Base-by-base conservation (phyloP, 2,888 invertebrate genomes). In the Muschampia plurimacula region DNA sequence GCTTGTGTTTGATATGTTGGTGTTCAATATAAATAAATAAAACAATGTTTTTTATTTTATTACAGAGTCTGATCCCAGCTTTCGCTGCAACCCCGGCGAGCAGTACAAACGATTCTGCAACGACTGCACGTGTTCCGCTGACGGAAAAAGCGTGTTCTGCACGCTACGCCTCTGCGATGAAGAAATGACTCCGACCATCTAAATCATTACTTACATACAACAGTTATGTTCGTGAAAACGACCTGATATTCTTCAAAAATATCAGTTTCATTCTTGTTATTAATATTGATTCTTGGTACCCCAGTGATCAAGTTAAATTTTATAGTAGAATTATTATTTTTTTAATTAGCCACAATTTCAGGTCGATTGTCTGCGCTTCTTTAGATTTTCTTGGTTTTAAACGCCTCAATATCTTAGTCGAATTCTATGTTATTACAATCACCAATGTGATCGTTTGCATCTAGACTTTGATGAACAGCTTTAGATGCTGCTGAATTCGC, bases 71-170 rank as follows among this genome's bases (percentile, higher is more conserved):
- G 90, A 89, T 72, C 84, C 86, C 13, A 88, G 87, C 44, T 95
- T 94, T 84, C 91, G 92, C 66, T 95, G 95, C 85, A 92, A 90
- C 72, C 90, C 95, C 0, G 94, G 93, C 1, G 91, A 92, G 75
- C 89, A 89, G 75, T 95, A 93, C 86, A 90, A 89, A 74, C 86
- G 86, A 0, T 89, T 88, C 57, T 95, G 95, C 83, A 95, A 95
- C 78, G 92, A 92, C 78, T 95, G 95, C 83, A 88, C 89, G 1
- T 95, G 95, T 79, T 89, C 90, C 0, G 90, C 91, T 0, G 91
- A 92, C 72, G 95, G 95, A 10, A 89, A 82, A 71, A 87, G 86
- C 67, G 89, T 92, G 2, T 92, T 89, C 81, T 95, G 95, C 82
- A 94, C 95, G 0, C 76, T 92, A 22, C 90, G 86, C 39, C 79